A percentile compares a stretch with the other conserved stretches of the same genome.
phyloP scores from a whole-genome alignment of 2,797 vertebrate species.

The Acropternis orthonyx region DNA sequence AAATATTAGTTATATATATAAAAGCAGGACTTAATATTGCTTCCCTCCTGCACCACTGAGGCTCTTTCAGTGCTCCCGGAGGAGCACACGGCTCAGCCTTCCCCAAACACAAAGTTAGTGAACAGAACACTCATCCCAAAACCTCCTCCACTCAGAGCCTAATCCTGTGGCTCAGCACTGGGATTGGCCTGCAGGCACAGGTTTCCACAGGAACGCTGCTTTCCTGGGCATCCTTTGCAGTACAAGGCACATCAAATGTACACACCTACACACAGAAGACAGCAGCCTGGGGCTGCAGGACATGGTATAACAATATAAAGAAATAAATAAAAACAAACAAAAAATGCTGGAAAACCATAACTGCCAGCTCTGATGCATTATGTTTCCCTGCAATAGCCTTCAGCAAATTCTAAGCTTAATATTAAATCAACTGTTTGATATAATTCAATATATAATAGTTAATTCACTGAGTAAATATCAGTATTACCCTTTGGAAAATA shows the following conservation, averaged over 20 bases:
- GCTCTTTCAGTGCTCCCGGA: neutral
- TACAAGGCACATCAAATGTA: fast-evolving
- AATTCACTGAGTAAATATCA: neutral
- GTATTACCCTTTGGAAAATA: neutral
- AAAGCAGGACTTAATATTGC: neutral
- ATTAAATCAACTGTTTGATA: neutral
- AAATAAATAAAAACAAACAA: fast-evolving
- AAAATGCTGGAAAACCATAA: fast-evolving
- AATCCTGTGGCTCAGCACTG: neutral
- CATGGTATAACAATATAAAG: fast-evolving
- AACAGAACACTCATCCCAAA: neutral
- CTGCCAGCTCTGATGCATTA: neutral
- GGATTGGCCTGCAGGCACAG: fast-evolving
- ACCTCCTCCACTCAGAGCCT: fast-evolving
- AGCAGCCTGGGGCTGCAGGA: neutral
- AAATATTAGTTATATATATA: too few relatives aligned
- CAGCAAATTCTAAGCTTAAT: neutral
- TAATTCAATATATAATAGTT: neutral
- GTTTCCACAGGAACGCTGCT: fast-evolving
- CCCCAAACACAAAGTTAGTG: neutral
- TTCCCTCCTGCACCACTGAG: neutral
- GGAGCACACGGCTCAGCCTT: neutral
- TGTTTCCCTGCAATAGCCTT: neutral
- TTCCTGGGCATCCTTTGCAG: neutral
- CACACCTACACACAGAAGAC: fast-evolving